A percentile compares a stretch with the other conserved stretches of the same genome.
phyloP scores from a whole-genome alignment of 2,888 invertebrate species.

The Dioctria rufipes region DNA sequence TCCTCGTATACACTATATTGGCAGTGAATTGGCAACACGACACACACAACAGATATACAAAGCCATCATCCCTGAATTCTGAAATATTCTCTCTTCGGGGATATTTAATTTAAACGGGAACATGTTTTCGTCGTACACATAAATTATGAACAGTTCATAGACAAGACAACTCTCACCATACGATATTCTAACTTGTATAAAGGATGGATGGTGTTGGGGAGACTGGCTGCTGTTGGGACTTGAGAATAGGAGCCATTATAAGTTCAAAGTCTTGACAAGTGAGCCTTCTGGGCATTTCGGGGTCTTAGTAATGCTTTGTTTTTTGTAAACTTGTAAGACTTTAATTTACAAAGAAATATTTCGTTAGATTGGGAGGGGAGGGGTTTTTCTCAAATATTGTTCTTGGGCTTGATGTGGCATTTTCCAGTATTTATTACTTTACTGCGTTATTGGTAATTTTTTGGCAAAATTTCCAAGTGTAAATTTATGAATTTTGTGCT shows the following conservation, averaged over 20 bases:
- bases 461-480: too few relatives aligned
- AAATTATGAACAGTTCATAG: slow-evolving; percentile 25
- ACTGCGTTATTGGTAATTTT: background rate
- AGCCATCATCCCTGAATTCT: slow-evolving; percentile 8
- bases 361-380: background rate
- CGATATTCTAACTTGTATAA: too few relatives aligned
- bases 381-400: background rate
- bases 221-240: background rate
- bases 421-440: slow-evolving; percentile 28
- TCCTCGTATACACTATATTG: background rate
- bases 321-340: slow-evolving; percentile 27
- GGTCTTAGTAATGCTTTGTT: background rate
- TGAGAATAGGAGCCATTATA: slow-evolving; percentile 9
- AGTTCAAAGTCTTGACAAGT: slow-evolving; percentile 44
- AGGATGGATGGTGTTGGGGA: too few relatives aligned
- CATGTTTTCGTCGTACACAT: slow-evolving; percentile 35
- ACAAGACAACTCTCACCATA: background rate
- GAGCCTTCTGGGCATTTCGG: slow-evolving; percentile 22
- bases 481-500: too few relatives aligned
- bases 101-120: slow-evolving; percentile 35
- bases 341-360: slow-evolving; percentile 42
- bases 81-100: slow-evolving; percentile 16
- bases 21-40: background rate
- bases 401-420: background rate
- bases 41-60: background rate